These are phyloP conservation scores for Leptobrachium ailaonicum DNA, from an alignment of 2,113 vertebrate species.

Conservation along the genomic window DNA sequence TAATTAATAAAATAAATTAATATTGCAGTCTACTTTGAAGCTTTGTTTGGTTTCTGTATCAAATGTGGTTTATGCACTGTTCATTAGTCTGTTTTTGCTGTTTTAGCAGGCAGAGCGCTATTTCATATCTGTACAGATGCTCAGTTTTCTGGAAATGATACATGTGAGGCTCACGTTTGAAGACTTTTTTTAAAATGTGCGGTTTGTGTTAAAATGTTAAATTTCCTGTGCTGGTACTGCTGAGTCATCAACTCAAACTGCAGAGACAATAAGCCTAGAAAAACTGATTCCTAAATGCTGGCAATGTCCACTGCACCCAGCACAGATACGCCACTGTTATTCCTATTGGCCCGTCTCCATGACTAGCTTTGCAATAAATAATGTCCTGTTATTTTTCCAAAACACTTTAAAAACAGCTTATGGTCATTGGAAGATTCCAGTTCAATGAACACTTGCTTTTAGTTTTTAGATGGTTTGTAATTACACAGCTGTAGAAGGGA, in stretches of 20 bases:
- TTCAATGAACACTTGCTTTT: slow-evolving; percentile 35
- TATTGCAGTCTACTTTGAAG: not conserved
- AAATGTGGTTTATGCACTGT: not conserved
- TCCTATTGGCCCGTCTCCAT: slow-evolving; percentile 20
- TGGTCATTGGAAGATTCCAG: slow-evolving; percentile 9
- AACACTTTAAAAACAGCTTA: slow-evolving; percentile 37
- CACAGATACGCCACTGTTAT: slow-evolving; percentile 20
- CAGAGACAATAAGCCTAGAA: slow-evolving; percentile 26
- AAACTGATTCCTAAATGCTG: slow-evolving; percentile 30
- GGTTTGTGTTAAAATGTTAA: slow-evolving; percentile 14
- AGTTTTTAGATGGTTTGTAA: slow-evolving; percentile 27
- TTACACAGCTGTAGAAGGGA: slow-evolving; percentile 6
- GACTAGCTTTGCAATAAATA: slow-evolving; percentile 29
- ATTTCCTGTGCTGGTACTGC: slow-evolving; percentile 43
- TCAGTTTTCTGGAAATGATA: slow-evolving; percentile 37
- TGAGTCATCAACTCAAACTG: slow-evolving; percentile 35
- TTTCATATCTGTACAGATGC: slow-evolving; percentile 26
- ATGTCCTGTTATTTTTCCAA: slow-evolving; percentile 20
- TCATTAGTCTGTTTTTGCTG: slow-evolving; percentile 9
- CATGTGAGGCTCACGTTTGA: slow-evolving; percentile 15
- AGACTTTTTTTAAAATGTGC: slow-evolving; percentile 26
- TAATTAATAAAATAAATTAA: no score
- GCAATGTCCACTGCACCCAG: slow-evolving; percentile 13
- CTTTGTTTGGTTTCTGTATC: not conserved
- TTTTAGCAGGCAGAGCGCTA: slow-evolving; percentile 14